Conservation (phyloP, 2,888 invertebrate species). For the Caenorhabditis sp. region DNA sequence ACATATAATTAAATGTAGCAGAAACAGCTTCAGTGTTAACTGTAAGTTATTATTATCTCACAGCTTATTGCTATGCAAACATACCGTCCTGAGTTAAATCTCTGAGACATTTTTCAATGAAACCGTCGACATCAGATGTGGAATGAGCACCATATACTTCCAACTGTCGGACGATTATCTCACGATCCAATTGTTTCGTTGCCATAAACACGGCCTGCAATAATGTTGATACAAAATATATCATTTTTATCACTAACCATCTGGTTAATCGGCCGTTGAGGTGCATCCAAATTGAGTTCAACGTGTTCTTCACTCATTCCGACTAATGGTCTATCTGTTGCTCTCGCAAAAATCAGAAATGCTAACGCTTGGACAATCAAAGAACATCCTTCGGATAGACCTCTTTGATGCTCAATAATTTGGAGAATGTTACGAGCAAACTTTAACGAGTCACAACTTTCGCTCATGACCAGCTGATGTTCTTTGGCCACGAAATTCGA, state of each 20-base stretch:
- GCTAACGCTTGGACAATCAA: constrained; percentile 29
- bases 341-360: constrained; percentile 22
- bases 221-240: not conserved
- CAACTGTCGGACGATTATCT: constrained; percentile 15
- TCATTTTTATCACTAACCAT: not conserved
- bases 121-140: not conserved
- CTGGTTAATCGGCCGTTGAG: too few species aligned
- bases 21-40: not conserved
- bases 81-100: not conserved
- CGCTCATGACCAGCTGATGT: constrained; percentile 20
- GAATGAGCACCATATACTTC: constrained; percentile 14
- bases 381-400: constrained; percentile 10
- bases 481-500: constrained; percentile 24
- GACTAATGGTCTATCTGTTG: constrained; percentile 10
- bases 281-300: too few species aligned
- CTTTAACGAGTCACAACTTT: constrained; percentile 20
- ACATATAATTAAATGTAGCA: not conserved
- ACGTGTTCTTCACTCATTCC: constrained; percentile 13
- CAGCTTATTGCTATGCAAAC: constrained; percentile 16
- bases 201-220: too few species aligned
- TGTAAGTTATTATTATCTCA: not conserved
- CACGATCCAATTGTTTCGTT: constrained; percentile 16
- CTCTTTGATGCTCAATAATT: not conserved
- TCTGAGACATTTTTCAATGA: not conserved
- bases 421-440: constrained; percentile 25